Evolutionary conservation across 2,113 vertebrate species (phyloP).

Genomic region (Otolemur garnettii): DNA sequence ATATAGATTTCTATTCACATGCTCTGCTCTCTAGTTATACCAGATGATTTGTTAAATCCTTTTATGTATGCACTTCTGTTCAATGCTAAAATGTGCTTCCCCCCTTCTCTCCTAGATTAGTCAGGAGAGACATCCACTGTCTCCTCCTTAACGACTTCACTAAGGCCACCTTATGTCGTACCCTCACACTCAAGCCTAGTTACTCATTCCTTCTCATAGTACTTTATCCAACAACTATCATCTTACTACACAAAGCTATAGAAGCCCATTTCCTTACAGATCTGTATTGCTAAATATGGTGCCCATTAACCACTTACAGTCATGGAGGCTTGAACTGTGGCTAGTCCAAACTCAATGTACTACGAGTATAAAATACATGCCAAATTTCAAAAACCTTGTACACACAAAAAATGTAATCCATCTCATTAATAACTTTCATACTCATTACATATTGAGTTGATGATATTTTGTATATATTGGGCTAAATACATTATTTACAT

Average conservation of each 20-base stretch:
- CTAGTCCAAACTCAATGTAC: not conserved
- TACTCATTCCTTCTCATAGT: not conserved
- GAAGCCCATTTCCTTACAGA: not conserved
- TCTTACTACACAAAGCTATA: not conserved
- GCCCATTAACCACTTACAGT: not conserved
- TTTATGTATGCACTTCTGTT: not conserved
- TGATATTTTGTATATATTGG: not conserved
- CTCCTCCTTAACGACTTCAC: not conserved
- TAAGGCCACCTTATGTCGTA: not conserved
- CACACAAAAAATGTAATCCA: not conserved
- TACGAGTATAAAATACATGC: not conserved
- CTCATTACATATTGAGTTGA: not conserved
- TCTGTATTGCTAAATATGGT: not conserved
- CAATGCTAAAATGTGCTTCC: not conserved
- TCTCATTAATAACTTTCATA: not conserved
- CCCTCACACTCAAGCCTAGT: not conserved
- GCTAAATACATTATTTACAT: constrained; percentile 9
- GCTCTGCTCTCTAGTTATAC: not conserved
- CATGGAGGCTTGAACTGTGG: not conserved
- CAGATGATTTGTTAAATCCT: not conserved
- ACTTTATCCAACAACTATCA: not conserved
- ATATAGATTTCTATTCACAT: not conserved
- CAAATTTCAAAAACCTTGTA: constrained; percentile 18
- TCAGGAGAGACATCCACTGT: not conserved
- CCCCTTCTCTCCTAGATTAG: not conserved